Base-by-base conservation (phyloP, 2,888 invertebrate species). In the Tipula unca region DNA sequence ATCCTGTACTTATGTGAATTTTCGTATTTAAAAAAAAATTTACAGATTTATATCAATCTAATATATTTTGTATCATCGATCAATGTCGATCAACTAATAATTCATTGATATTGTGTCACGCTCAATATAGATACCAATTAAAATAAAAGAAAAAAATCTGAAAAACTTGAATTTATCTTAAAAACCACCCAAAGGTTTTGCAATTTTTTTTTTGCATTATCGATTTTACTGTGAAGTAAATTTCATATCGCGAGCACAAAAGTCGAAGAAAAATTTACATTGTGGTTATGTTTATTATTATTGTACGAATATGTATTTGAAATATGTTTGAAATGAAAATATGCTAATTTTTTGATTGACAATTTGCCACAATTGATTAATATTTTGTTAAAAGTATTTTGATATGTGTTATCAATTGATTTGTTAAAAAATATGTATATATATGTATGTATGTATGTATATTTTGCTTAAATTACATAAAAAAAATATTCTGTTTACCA, bases 11-110 rank as follows among this genome's bases (percentile, higher is more conserved):
- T 83, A 83, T 17, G 83, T 32, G 25, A 69, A 10, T 69, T 69
- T 69, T 69, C 10, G 3, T 32, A 32, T 32, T 4, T 6, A 25
- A 6, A 29, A 83, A 82, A 14, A 3, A 82, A 29, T 48, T 69
- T 69, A 69, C 82, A 32, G 83, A 83, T 83, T 83, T 83, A 10
- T 83, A 83, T 83, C 83, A 32, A 83, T 83, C 83, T 84, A 84
- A 39, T 84, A 36, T 39, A 39, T 84, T 36, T 36, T 36, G 20
- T 84, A 20, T 39, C 84, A 84, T 84, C 84, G 84, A 84, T 84
- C 84, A 84, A 84, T 84, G 84, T 84, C 84, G 84, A 84, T 84
- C 84, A 84, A 84, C 83, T 36, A 84, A 84, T 84, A 84, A 84
- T 84, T 84, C 84, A 84, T 84, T 36, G 84, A 17, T 84, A 84